Evolutionary conservation across 2,113 vertebrate species (phyloP), one percentile per base, ranked within the genome.

Genomic region (Sclerurus mexicanus): DNA sequence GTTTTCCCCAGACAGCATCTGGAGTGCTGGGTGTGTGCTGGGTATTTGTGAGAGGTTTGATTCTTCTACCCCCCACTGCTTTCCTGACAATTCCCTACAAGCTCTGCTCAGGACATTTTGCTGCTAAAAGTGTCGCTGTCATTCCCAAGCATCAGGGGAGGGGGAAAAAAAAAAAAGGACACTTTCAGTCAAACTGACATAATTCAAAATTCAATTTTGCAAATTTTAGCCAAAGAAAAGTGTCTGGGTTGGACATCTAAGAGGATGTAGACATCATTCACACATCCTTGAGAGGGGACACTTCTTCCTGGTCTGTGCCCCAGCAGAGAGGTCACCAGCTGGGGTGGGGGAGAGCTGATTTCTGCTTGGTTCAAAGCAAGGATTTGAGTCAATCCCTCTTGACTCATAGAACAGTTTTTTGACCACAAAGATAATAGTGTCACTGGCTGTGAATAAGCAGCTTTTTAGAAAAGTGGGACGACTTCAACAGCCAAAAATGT

Each of bases 391-490:
- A 68, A 2, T 4, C 3, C 35, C 39, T 75, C 60, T 89, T 93
- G 80, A 84, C 56, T 81, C 85, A 87, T 7, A 82, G 30, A 58
- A 21, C 5, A 62, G 11, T 4, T 63, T n/a, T 93, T 33, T 71
- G 60, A 47, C 84, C 64, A 91, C 16, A 87, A 52, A 88, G 37
- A 63, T 27, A 72, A 24, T 9, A 40, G 27, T 67, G 30, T 74
- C 80, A 59, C 60, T 12, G 5, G 8, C 84, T 93, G 24, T 78
- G 89, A 96, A 85, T 58, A 85, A 84, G 60, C 37, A 68, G 42
- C 49, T 72, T 75, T 87, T 55, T 35, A 39, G 66, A 79, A 95
- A 96, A 94, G 22, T 68, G 69, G 80, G 58, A 52, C 74, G 64
- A 19, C 23, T 78, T 89, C 73, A 67, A 33, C 14, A 47, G 19